A percentile compares a stretch with the other conserved stretches of the same genome.
phyloP scores from a whole-genome alignment of 2,888 invertebrate genomes.

The Sesamia inferens region DNA sequence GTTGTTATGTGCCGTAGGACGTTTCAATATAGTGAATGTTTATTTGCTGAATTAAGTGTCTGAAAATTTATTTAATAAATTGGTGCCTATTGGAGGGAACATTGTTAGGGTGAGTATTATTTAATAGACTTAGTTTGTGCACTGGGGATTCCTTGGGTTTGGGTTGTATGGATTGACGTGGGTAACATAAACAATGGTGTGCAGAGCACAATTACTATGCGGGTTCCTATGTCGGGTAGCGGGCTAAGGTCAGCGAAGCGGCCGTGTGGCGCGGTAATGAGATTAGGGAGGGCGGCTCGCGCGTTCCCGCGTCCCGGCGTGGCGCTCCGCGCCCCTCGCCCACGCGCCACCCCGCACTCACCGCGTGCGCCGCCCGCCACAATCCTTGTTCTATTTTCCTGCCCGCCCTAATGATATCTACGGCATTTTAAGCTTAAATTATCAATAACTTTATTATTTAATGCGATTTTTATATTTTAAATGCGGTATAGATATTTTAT shows the following conservation, averaged over 20 bases:
- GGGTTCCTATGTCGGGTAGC: constrained; percentile 73
- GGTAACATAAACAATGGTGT: constrained; percentile 57
- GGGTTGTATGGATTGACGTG: constrained; percentile 27
- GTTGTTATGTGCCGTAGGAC: constrained; percentile 72
- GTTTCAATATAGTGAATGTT: constrained; percentile 71
- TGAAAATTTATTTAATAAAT: constrained; percentile 47
- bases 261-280: constrained; percentile 79
- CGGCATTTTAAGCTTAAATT: constrained; percentile 43
- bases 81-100: constrained; percentile 52
- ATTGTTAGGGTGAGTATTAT: constrained; percentile 59
- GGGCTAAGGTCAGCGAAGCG: constrained; percentile 77
- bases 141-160: constrained; percentile 7
- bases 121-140: constrained; percentile 32
- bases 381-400: constrained; percentile 72
- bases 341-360: constrained; percentile 35
- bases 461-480: constrained; percentile 14
- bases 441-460: constrained; percentile 17
- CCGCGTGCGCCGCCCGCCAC: constrained; percentile 62
- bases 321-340: constrained; percentile 40
- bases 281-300: constrained; percentile 77
- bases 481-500: background rate
- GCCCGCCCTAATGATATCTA: constrained; percentile 64
- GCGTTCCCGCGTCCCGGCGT: constrained; percentile 65
- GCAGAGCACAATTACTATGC: constrained; percentile 61
- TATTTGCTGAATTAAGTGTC: constrained; percentile 67